Conservation (phyloP, 2,888 invertebrate species). For the Formica aserva region DNA sequence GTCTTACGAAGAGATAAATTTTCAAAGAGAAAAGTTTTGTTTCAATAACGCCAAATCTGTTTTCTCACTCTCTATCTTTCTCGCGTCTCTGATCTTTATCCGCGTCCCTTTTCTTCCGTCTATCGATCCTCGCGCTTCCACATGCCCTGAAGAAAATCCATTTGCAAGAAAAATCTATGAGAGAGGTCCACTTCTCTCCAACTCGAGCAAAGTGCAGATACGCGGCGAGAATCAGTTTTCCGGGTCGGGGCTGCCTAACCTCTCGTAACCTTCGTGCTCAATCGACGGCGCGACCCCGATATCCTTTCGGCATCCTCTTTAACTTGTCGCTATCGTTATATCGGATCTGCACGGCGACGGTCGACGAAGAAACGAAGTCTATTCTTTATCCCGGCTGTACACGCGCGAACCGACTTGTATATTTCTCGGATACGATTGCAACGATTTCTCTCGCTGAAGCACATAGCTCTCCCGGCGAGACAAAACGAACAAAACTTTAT, state of each 20-base stretch:
- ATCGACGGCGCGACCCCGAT: constrained; percentile 65
- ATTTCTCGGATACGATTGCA: constrained; percentile 22
- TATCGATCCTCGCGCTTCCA: constrained; percentile 63
- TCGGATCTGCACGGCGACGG: constrained; percentile 57
- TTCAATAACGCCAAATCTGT: constrained; percentile 38
- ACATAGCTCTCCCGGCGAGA: constrained; percentile 1
- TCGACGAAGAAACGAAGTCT: constrained; percentile 47
- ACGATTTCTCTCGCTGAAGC: constrained; percentile 25
- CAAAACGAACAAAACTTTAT: constrained; percentile 20
- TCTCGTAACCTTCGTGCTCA: constrained; percentile 63
- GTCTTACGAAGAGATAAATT: constrained; percentile 25
- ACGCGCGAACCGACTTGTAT: constrained; percentile 27
- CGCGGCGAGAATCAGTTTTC: constrained; percentile 68
- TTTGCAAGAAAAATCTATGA: constrained; percentile 64
- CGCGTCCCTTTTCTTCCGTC: constrained; percentile 32
- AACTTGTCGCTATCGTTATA: constrained; percentile 66
- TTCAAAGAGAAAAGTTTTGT: constrained; percentile 31
- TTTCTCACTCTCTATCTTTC: constrained; percentile 9
- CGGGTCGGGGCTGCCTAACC: constrained; percentile 57
- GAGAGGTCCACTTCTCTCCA: constrained; percentile 61
- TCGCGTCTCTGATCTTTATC: constrained; percentile 18
- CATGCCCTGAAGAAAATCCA: constrained; percentile 51
- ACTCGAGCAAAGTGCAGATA: constrained; percentile 50
- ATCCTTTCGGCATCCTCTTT: constrained; percentile 69
- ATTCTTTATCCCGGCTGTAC: constrained; percentile 58